Evolutionary conservation across 2,113 vertebrate species (phyloP).

Genomic region (Brevimyrus niger): DNA sequence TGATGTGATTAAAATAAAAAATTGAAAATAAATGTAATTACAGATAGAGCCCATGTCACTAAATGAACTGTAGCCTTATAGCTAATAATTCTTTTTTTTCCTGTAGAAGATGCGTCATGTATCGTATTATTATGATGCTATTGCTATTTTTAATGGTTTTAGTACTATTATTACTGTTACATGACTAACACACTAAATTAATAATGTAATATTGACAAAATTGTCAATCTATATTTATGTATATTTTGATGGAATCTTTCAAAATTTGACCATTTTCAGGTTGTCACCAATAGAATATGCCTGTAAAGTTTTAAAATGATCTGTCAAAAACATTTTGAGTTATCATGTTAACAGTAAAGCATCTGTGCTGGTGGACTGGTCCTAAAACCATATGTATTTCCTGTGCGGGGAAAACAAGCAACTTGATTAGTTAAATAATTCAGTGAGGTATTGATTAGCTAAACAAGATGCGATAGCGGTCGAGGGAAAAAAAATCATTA

Average conservation of each 20-base stretch:
- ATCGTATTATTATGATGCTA: no score
- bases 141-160: no score
- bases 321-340: neutral
- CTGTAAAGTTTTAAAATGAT: neutral
- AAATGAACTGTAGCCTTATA: no score
- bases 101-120: no score
- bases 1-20: no score
- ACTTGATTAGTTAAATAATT: neutral
- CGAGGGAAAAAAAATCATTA: neutral
- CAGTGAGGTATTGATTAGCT: neutral
- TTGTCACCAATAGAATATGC: neutral
- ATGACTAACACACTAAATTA: neutral
- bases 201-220: no score
- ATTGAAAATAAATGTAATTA: no score
- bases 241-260: neutral
- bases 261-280: neutral
- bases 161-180: neutral
- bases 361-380: neutral
- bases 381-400: neutral
- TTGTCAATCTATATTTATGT: no score
- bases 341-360: neutral
- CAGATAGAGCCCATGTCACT: no score
- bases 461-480: neutral
- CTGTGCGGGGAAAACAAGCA: neutral
- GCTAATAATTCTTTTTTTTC: no score